Conservation (phyloP, 2,797 vertebrate genomes). For the Tangara arthus region DNA sequence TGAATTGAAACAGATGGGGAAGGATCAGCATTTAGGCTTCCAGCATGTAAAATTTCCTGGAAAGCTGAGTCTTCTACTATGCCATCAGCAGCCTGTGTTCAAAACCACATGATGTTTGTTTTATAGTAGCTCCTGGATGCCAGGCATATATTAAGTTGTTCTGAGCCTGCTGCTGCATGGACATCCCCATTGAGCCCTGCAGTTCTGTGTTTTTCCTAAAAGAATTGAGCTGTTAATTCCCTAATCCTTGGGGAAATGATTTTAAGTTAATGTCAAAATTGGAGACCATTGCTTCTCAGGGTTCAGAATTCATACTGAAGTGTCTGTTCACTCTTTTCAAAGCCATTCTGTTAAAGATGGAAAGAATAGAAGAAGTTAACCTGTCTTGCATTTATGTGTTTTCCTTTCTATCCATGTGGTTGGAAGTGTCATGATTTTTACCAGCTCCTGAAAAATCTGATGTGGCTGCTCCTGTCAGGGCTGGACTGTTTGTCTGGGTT, state of each 20-base stretch:
- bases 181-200: not conserved
- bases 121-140: not conserved
- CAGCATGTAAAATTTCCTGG: not conserved
- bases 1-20: not conserved
- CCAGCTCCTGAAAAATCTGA: not conserved
- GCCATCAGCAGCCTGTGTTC: not conserved
- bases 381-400: not conserved
- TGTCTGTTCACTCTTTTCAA: not conserved
- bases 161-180: not conserved
- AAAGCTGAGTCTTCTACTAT: not conserved
- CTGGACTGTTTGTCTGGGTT: not conserved
- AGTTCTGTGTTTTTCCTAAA: not conserved
- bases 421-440: not conserved
- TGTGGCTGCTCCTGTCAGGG: not conserved
- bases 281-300: not conserved
- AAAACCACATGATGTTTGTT: not conserved
- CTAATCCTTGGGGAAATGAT: not conserved
- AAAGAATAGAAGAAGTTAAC: not conserved
- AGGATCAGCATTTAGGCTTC: not conserved
- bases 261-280: not conserved
- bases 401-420: not conserved
- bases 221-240: not conserved
- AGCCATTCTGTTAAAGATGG: not conserved
- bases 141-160: not conserved
- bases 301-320: not conserved